Conservation (phyloP, 1,140 invertebrate species). For the Melitaea cinxia region DNA sequence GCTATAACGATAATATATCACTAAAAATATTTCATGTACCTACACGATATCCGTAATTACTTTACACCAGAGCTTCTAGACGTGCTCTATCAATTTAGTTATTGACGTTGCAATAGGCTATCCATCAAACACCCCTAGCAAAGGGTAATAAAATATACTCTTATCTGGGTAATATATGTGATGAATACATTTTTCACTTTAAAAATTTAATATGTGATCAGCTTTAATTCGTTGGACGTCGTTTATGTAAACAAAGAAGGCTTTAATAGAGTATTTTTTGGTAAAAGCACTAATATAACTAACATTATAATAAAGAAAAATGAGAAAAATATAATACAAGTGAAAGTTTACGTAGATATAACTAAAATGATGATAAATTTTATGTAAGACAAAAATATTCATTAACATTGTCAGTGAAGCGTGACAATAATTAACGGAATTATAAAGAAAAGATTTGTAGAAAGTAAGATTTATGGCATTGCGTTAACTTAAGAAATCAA, state of each 20-base stretch:
- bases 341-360: too few species aligned
- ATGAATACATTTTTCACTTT: conserved; percentile 4
- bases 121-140: conserved; percentile 56
- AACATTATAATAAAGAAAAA: too few species aligned
- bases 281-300: too few species aligned
- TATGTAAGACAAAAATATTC: too few species aligned
- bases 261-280: too few species aligned
- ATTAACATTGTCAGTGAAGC: too few species aligned
- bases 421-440: too few species aligned
- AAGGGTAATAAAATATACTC: conserved; percentile 46
- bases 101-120: conserved; percentile 59
- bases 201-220: conserved; percentile 5
- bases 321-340: too few species aligned
- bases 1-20: conserved; percentile 21
- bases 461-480: too few species aligned
- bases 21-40: not conserved
- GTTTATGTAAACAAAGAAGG: not conserved
- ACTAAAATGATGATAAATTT: too few species aligned
- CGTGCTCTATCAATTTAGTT: conserved; percentile 72
- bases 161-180: conserved; percentile 17
- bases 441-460: too few species aligned
- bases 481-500: too few species aligned
- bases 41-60: conserved; percentile 38
- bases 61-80: conserved; percentile 38
- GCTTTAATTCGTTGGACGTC: not conserved